Percentiles rank a stretch among this genome's conserved stretches.
Evolutionary conservation across 2,113 vertebrate genomes (phyloP).

Genomic region (Sinocyclocheilus rhinocerous): DNA sequence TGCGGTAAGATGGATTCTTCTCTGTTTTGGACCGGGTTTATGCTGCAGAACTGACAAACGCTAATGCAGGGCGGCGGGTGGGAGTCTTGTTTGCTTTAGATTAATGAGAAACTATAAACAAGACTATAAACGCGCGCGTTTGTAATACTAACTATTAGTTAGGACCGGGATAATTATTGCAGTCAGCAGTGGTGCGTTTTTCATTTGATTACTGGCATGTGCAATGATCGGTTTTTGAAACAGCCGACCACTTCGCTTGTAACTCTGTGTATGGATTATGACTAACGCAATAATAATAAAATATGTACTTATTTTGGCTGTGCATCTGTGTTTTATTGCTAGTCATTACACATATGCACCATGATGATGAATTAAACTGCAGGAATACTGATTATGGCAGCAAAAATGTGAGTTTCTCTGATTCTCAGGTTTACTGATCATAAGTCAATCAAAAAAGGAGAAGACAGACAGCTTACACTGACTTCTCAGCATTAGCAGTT

Average conservation of each 20-base stretch:
- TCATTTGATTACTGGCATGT: not conserved
- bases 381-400: not conserved
- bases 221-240: not conserved
- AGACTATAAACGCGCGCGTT: not conserved
- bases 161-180: not conserved
- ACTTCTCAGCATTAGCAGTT: constrained; percentile 19
- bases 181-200: not conserved
- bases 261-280: not conserved
- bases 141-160: not conserved
- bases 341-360: not conserved
- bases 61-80: not conserved
- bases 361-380: not conserved
- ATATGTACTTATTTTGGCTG: not conserved
- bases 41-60: constrained; percentile 23
- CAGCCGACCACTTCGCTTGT: not conserved
- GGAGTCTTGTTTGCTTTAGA: not conserved
- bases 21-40: constrained; percentile 19
- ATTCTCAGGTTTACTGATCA: constrained; percentile 33
- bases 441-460: constrained; percentile 5
- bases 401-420: not conserved
- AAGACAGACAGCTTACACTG: constrained; percentile 3
- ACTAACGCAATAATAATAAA: constrained; percentile 24
- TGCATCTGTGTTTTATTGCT: not conserved
- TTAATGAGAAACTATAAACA: not conserved
- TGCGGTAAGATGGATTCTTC: constrained; percentile 82